phyloP scores from a whole-genome alignment of 2,888 invertebrate species.

The Neria commutata region DNA sequence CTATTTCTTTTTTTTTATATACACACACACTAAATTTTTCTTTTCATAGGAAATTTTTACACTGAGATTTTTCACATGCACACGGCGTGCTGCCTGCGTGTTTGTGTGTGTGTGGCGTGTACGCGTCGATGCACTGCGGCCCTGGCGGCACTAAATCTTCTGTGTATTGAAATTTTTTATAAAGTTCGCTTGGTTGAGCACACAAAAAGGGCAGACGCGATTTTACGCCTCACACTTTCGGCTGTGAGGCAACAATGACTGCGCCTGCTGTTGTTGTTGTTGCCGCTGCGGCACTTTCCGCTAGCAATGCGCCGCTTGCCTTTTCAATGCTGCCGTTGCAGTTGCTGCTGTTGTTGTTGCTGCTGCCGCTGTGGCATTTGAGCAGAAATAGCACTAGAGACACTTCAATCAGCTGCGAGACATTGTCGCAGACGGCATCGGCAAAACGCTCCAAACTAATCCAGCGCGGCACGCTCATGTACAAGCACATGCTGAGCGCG shows the following conservation, averaged over 20 bases:
- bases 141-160: too few relatives aligned
- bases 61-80: too few relatives aligned
- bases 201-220: too few relatives aligned
- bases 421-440: conserved; percentile 36
- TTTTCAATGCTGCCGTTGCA: conserved; percentile 3
- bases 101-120: too few relatives aligned
- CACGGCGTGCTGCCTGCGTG: too few relatives aligned
- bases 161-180: too few relatives aligned
- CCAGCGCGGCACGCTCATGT: conserved; percentile 42
- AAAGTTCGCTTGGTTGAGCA: too few relatives aligned
- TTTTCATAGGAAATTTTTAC: too few relatives aligned
- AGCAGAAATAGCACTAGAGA: conserved; percentile 39
- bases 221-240: conserved; percentile 11
- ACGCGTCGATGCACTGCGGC: too few relatives aligned
- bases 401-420: conserved; percentile 36
- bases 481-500: conserved; percentile 35
- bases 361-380: conserved; percentile 28
- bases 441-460: conserved; percentile 41
- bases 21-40: too few relatives aligned
- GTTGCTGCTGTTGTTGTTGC: neutral
- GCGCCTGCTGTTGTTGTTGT: conserved; percentile 5
- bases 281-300: conserved; percentile 5
- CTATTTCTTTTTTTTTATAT: too few relatives aligned
- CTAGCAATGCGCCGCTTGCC: too few relatives aligned
- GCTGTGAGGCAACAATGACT: conserved; percentile 6